These are phyloP conservation scores for Copidosoma aretas DNA, from an alignment of 2,888 invertebrate genomes.

Conservation along the genomic window DNA sequence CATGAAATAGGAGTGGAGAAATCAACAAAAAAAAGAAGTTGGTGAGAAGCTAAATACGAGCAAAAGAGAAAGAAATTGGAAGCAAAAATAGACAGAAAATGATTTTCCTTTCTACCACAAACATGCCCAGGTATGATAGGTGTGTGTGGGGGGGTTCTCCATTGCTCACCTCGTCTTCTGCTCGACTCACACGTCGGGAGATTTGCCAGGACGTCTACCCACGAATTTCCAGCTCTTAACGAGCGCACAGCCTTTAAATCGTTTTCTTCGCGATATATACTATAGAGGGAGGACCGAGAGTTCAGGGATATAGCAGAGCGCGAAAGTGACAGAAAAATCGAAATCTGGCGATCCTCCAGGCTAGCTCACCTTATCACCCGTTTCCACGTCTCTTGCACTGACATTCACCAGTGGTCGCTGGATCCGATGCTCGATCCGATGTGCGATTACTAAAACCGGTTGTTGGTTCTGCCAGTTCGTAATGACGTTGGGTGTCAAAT, in stretches of 20 bases:
- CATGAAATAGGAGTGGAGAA: constrained; percentile 20
- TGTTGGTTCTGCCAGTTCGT: background rate
- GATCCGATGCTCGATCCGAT: constrained; percentile 38
- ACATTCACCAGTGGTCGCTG: constrained; percentile 35
- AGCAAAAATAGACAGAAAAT: background rate
- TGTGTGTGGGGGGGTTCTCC: background rate
- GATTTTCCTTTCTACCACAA: constrained; percentile 18
- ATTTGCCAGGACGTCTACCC: constrained; percentile 45
- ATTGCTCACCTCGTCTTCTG: background rate
- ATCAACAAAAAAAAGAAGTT: background rate
- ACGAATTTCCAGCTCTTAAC: constrained; percentile 50
- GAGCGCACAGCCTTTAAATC: constrained; percentile 45
- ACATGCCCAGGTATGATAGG: background rate
- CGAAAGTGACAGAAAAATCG: constrained; percentile 45
- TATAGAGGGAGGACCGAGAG: constrained; percentile 25
- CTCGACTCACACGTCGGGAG: constrained; percentile 32
- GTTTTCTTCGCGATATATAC: constrained; percentile 38
- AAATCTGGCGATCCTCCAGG: constrained; percentile 51
- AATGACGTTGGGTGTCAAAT: background rate
- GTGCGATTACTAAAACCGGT: constrained; percentile 43
- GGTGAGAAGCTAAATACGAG: constrained; percentile 1
- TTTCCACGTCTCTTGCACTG: background rate
- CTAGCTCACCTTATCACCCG: constrained; percentile 44
- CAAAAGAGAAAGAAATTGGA: background rate
- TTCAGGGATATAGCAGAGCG: constrained; percentile 5